These are phyloP conservation scores for Xenotilapia longispinis DNA, from an alignment of 2,113 vertebrate species.

Conservation along the genomic window DNA sequence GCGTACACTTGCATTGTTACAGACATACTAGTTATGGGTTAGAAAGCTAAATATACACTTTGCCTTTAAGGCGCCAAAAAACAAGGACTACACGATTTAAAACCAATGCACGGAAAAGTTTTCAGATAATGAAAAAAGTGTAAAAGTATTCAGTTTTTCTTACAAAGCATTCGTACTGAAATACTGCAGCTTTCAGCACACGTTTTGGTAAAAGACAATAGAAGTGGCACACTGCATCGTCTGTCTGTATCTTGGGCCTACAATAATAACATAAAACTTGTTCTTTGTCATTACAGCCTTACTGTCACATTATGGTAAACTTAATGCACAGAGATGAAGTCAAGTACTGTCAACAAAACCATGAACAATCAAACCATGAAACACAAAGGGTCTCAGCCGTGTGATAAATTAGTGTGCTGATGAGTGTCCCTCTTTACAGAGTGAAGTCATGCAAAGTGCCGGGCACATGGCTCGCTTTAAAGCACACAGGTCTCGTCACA, in stretches of 20 bases:
- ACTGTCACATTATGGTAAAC: conserved; percentile 1
- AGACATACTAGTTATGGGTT: conserved; percentile 30
- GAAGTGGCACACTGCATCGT: neutral
- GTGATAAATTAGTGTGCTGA: neutral
- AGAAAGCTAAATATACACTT: conserved; percentile 16
- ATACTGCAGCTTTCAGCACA: conserved; percentile 11
- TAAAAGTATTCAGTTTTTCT: neutral
- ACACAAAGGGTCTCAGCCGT: neutral
- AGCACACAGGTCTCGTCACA: conserved; percentile 73
- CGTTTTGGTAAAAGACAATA: conserved; percentile 5
- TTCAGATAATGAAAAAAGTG: neutral
- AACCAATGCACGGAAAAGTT: neutral
- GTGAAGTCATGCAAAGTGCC: conserved; percentile 33
- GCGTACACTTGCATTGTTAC: conserved; percentile 11
- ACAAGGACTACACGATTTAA: neutral
- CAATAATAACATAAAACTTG: neutral
- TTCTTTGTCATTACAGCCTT: neutral
- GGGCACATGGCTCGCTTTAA: conserved; percentile 42
- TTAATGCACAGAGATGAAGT: neutral
- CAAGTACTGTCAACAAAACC: neutral
- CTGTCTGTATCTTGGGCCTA: neutral
- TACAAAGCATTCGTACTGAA: conserved; percentile 37
- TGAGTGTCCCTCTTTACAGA: conserved; percentile 11
- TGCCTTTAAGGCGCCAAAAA: conserved; percentile 22
- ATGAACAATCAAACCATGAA: neutral